Percentiles rank a stretch among this genome's conserved stretches.
Evolutionary conservation across 2,888 invertebrate genomes (phyloP).

Genomic region (Scrobipalpa costella): DNA sequence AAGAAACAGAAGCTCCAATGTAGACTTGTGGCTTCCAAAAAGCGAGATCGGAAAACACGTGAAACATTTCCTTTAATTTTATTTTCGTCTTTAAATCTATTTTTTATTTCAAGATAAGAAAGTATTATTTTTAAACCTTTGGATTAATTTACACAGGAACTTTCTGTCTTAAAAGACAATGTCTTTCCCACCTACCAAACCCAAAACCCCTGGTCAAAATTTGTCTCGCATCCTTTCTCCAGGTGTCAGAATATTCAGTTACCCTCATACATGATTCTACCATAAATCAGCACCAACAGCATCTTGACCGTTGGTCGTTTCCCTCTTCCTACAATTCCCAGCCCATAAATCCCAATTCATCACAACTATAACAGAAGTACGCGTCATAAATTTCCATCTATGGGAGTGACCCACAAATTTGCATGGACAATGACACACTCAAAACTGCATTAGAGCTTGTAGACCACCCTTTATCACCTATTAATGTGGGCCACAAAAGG

Average conservation of each 20-base stretch:
- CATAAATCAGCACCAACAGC: slow-evolving; percentile 15
- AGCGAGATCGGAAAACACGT: too few species aligned
- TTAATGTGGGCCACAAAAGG: slow-evolving; percentile 76
- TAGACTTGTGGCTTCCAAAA: too few species aligned
- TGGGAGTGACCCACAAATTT: slow-evolving; percentile 75
- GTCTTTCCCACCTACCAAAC: too few species aligned
- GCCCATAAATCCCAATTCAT: slow-evolving; percentile 72
- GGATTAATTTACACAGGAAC: too few species aligned
- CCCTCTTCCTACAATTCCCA: slow-evolving; percentile 44
- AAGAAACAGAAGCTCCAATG: too few species aligned
- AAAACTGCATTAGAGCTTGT: slow-evolving; percentile 67
- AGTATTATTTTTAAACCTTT: too few species aligned
- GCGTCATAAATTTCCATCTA: slow-evolving; percentile 72
- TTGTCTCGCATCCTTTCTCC: not conserved
- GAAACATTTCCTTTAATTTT: too few species aligned
- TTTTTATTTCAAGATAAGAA: too few species aligned
- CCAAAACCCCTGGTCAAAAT: too few species aligned
- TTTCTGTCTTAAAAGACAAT: too few species aligned
- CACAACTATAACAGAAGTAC: slow-evolving; percentile 66
- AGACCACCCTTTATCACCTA: slow-evolving; percentile 67
- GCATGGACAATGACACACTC: slow-evolving; percentile 61
- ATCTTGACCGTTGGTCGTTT: slow-evolving; percentile 41
- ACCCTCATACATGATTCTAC: slow-evolving; percentile 4
- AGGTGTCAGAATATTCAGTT: slow-evolving; percentile 6
- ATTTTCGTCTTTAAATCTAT: too few species aligned